Percentiles rank a stretch among this genome's conserved stretches.
These are phyloP conservation scores for Sardina pilchardus DNA, from an alignment of 2,113 vertebrate genomes.

Conservation along the genomic window DNA sequence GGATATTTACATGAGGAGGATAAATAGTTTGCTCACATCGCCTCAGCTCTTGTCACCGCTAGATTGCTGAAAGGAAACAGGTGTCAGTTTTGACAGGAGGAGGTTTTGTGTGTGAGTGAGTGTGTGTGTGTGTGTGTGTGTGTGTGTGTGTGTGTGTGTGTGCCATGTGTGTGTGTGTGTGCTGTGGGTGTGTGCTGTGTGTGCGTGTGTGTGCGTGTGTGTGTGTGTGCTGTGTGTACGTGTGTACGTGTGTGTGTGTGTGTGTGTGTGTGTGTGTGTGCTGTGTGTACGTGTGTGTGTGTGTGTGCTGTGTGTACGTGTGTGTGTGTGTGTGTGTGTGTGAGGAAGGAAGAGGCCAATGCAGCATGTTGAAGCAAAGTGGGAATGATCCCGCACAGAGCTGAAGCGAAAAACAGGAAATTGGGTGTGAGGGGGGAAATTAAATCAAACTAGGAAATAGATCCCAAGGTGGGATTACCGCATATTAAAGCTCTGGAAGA, in stretches of 20 bases:
- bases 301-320: not conserved
- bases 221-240: not conserved
- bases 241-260: not conserved
- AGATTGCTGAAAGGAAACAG: conserved; percentile 45
- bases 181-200: not conserved
- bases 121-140: not conserved
- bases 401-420: conserved; percentile 33
- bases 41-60: conserved; percentile 37
- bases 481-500: conserved; percentile 53
- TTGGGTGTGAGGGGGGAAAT: conserved; percentile 46
- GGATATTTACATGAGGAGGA: conserved; percentile 43
- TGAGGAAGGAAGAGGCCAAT: conserved; percentile 38
- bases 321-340: not conserved
- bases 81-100: conserved; percentile 43
- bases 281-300: not conserved
- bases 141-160: not conserved
- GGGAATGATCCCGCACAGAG: conserved; percentile 22
- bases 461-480: conserved; percentile 50
- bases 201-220: not conserved
- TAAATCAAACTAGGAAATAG: conserved; percentile 54
- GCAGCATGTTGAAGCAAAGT: conserved; percentile 20
- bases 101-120: conserved; percentile 4
- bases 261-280: not conserved
- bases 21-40: conserved; percentile 45
- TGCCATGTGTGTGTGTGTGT: not conserved